Percentiles rank a stretch among this genome's conserved stretches.
Evolutionary conservation across 2,113 vertebrate genomes (phyloP).

Genomic region (Oceanites oceanicus): DNA sequence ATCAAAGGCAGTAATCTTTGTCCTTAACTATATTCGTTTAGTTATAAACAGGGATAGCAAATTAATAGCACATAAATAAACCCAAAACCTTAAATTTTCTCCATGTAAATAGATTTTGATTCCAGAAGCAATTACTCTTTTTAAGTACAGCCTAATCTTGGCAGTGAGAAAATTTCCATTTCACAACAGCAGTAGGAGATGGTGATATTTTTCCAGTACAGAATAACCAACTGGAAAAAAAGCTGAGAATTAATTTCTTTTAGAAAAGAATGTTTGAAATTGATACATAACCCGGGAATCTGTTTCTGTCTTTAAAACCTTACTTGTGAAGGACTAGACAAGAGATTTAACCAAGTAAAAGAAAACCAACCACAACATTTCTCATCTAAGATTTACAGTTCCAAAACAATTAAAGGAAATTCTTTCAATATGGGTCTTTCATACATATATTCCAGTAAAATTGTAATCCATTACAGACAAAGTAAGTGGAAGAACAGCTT

Average conservation of each 20-base stretch:
- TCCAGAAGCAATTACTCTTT: slow-evolving; percentile 6
- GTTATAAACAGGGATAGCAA: neutral
- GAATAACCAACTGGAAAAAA: neutral
- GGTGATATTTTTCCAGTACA: slow-evolving; percentile 15
- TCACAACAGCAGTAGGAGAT: neutral
- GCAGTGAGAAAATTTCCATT: slow-evolving; percentile 11
- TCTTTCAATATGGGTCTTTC: neutral
- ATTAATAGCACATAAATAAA: neutral
- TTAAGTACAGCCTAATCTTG: neutral
- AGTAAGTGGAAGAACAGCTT: neutral
- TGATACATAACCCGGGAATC: neutral
- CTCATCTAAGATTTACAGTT: neutral
- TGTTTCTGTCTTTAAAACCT: neutral
- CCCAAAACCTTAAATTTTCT: neutral
- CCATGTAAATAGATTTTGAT: neutral
- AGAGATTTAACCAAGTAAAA: neutral
- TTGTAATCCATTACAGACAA: neutral
- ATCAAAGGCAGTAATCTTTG: neutral
- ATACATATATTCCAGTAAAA: neutral
- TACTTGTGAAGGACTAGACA: neutral
- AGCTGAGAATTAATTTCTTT: neutral
- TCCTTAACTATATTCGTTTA: neutral
- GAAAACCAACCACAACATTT: neutral
- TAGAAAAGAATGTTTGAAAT: neutral
- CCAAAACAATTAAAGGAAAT: neutral